Conservation (phyloP, 1,140 invertebrate species). For the Aleiodes sp. region DNA sequence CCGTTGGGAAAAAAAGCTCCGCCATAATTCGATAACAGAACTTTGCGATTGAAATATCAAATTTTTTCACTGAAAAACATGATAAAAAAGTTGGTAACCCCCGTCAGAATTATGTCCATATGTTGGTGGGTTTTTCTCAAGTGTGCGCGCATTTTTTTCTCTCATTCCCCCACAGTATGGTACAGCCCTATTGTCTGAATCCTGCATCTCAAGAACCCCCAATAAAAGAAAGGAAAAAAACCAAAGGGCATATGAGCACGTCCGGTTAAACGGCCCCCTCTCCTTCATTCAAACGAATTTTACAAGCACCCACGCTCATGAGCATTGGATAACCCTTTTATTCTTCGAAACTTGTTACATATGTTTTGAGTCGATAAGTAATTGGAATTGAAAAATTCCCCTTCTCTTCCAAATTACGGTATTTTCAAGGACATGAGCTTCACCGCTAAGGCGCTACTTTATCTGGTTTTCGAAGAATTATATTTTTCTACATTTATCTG, state of each 20-base stretch:
- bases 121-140: conserved; percentile 45
- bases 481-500: too few species aligned
- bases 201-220: conserved; percentile 19
- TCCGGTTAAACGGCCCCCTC: conserved; percentile 22
- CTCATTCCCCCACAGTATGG: conserved; percentile 27
- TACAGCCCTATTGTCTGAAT: neutral
- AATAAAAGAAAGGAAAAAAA: conserved; percentile 1
- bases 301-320: neutral
- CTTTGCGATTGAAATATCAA: neutral
- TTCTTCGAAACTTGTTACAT: conserved; percentile 3
- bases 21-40: too few species aligned
- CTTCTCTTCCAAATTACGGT: too few species aligned
- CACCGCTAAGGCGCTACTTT: too few species aligned
- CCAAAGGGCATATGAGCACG: conserved; percentile 6
- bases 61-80: neutral
- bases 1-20: too few species aligned
- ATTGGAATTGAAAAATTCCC: neutral
- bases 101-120: conserved; percentile 37
- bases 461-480: too few species aligned
- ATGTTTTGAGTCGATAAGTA: neutral
- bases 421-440: too few species aligned
- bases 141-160: conserved; percentile 39
- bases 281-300: neutral
- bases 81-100: conserved; percentile 13
- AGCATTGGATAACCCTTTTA: neutral